A percentile compares a stretch with the other conserved stretches of the same genome.
Evolutionary conservation across 1,140 invertebrate species (phyloP).

Genomic region (Globodera ellingtonae): DNA sequence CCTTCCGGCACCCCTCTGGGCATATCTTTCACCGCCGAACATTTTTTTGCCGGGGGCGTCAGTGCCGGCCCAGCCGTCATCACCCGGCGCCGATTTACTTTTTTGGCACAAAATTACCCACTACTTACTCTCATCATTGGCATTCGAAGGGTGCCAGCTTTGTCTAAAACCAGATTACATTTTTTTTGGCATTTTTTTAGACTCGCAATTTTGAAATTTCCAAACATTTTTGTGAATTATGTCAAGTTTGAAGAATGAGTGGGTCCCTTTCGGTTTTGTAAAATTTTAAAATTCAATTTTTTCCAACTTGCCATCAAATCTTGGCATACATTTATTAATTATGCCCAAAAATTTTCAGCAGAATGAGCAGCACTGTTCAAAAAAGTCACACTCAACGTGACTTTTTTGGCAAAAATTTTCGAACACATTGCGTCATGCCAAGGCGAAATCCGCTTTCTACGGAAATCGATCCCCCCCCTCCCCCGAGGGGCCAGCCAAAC

Average conservation of each 20-base stretch:
- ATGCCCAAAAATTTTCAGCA: neutral
- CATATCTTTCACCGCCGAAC: conserved; percentile 6
- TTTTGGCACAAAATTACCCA: no score
- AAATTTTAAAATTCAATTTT: no score
- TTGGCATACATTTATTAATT: neutral
- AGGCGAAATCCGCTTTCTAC: neutral
- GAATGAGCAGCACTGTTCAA: neutral
- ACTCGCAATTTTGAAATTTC: no score
- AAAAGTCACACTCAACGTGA: neutral
- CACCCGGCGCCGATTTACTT: neutral
- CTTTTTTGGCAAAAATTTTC: neutral
- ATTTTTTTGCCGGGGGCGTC: neutral
- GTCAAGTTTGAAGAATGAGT: no score
- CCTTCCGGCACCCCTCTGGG: neutral
- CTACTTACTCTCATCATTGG: neutral
- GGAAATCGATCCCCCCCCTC: conserved; percentile 2
- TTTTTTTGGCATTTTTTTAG: no score
- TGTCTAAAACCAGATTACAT: no score
- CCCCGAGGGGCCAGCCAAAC: neutral
- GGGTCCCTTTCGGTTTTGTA: no score
- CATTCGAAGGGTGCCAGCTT: no score
- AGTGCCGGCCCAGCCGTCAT: neutral
- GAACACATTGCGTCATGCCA: neutral
- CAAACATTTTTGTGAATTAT: no score
- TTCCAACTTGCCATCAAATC: no score